Base-by-base conservation (phyloP, 2,797 vertebrate genomes). In the Sebastes baramenuke region DNA sequence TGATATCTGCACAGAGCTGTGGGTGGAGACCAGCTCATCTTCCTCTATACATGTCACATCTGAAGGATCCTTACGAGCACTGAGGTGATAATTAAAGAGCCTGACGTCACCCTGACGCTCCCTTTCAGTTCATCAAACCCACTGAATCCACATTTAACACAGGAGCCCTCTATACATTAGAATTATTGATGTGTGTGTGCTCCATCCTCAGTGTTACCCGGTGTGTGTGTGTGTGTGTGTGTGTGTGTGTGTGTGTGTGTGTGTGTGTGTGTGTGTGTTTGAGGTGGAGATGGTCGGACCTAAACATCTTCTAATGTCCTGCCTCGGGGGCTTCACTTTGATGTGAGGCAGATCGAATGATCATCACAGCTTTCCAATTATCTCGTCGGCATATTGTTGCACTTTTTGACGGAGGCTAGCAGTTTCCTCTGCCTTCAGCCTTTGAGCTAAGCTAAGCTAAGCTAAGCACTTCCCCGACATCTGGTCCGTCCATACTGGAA, bases 1-100 rank as follows among this genome's bases (percentile, higher is more conserved):
- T 84, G 54, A 80, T 82, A 64, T 61, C 38, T 25, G 16, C 27
- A 60, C 67, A 81, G 60, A 81, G 61, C 12, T 30, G 42, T 61
- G 24, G 42, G 65, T 25, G 22, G 5, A 54, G n/a, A 68, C 34
- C 24, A 30, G 42, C 55, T 61, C 24, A 22, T 68, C 55, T 14
- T 13, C n/a, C 20, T 74, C 36, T 58, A n/a, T 83, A 10, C 2
- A 25, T 54, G 59, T 61, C 77, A 74, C 30, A 24, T 73, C 54
- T 30, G 24, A 32, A 78, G 71, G 55, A 69, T 62, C 66, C 56
- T 27, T 52, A 72, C 56, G 32, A 27, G 42, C 36, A 36, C 54
- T 30, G 42, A 61, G 10, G 60, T 20, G 36, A 70, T 75, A 69
- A 77, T 81, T 78, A 73, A 61, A 59, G 68, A 72, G 20, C 12